A percentile compares a stretch with the other conserved stretches of the same genome.
These are phyloP conservation scores for Malaclemys terrapin DNA, from an alignment of 2,113 vertebrate genomes.

Conservation along the genomic window DNA sequence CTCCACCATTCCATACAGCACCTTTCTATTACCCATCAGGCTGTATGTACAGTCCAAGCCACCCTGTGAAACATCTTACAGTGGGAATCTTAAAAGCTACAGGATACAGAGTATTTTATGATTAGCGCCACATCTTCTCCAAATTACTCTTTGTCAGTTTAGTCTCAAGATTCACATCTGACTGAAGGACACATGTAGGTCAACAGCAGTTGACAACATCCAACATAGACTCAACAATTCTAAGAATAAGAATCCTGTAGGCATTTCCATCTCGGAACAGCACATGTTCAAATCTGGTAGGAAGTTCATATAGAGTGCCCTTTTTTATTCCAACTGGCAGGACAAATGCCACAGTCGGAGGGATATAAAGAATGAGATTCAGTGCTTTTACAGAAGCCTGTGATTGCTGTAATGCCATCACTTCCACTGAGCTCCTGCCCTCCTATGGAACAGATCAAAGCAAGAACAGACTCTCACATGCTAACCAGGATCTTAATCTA, in stretches of 20 bases:
- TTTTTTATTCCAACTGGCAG: constrained; percentile 27
- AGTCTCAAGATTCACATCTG: constrained; percentile 47
- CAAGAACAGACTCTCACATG: background rate
- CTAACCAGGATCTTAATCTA: background rate
- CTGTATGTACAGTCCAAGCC: constrained; percentile 29
- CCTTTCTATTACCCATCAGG: constrained; percentile 45
- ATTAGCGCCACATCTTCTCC: constrained; percentile 54
- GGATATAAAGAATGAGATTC: background rate
- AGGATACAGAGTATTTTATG: constrained; percentile 40
- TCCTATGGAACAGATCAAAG: constrained; percentile 17
- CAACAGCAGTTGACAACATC: constrained; percentile 63
- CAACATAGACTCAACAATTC: constrained; percentile 58
- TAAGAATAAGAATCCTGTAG: constrained; percentile 64
- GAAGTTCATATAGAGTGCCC: constrained; percentile 33
- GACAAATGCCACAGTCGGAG: constrained; percentile 27
- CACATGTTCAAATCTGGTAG: background rate
- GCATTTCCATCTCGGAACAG: background rate
- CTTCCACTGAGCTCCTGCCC: constrained; percentile 6
- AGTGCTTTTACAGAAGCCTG: constrained; percentile 36
- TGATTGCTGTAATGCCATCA: background rate
- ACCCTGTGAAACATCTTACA: constrained; percentile 64
- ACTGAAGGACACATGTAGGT: constrained; percentile 48
- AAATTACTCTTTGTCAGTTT: constrained; percentile 70
- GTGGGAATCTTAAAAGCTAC: constrained; percentile 61
- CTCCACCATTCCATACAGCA: constrained; percentile 17